Evolutionary conservation across 1,140 invertebrate species (phyloP), one percentile per base, ranked within the genome.

Genomic region (Caenorhabditis inopinata): DNA sequence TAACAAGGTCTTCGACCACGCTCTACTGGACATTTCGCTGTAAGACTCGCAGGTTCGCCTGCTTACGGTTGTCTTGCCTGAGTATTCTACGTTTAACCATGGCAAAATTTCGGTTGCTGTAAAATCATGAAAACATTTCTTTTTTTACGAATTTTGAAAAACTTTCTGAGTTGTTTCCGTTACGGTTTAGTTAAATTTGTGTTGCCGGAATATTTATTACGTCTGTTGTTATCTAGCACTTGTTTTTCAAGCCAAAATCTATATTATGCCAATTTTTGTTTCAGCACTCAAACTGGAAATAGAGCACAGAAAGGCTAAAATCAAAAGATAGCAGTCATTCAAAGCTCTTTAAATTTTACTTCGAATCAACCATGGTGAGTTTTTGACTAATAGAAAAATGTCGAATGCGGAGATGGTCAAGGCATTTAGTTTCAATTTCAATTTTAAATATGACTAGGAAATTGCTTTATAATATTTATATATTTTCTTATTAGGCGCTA

Each of bases 281-380:
- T 73, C 80, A 81, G 80, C 58, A 46, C n/a, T 79, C 80, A 81
- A 81, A 68, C 80, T 81, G 80, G 80, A 53, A 81, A 68, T 58
- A 81, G 80, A 81, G 80, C 85, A 85, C 81, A 83, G 85, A 81
- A 85, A 86, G 86, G 84, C 83, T 84, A 85, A 74, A 80, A 78
- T 45, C 35, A 85, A 86, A 87, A 84, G 85, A 79, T 80, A 83
- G 76, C 77, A 84, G 29, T 51, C 58, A 73, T 84, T 75, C 51
- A 45, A 47, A 29, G 74, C 45, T 62, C 83, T 47, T 48, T 47
- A 76, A 82, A 79, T 23, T 51, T 47, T 84, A 68, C 74, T 48
- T 38, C 48, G 29, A 77, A 78, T 75, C 73, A 47, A 83, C 78
- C 68, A 85, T 85, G 84, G 84, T 85, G 75, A 83, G 84, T 74